phyloP scores from a whole-genome alignment of 2,113 vertebrate genomes.

The Chamaea fasciata region DNA sequence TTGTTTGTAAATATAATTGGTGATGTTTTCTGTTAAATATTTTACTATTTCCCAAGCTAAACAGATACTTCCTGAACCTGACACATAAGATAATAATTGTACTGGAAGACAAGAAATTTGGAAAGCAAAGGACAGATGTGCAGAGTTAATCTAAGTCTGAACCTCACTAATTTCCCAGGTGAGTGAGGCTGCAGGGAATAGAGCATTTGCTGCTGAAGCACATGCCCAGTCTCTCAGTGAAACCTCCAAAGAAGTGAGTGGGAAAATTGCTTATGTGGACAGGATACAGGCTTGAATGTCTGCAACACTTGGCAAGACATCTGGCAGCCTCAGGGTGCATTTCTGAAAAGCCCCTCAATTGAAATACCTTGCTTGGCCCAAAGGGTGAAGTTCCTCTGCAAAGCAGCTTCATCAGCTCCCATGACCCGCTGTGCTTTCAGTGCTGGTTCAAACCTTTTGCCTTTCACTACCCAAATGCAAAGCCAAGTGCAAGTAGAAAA shows the following conservation, averaged over 20 bases:
- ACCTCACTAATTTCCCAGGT: background rate
- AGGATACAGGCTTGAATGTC: background rate
- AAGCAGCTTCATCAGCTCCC: background rate
- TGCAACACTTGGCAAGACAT: background rate
- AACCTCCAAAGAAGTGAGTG: background rate
- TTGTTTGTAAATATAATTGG: background rate
- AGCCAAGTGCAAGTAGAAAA: background rate
- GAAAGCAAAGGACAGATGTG: background rate
- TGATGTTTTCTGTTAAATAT: background rate
- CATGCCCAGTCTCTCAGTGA: background rate
- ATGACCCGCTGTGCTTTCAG: background rate
- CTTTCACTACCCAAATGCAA: background rate
- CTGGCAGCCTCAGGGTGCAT: background rate
- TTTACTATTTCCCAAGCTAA: background rate
- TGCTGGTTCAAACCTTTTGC: background rate
- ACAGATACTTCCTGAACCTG: background rate
- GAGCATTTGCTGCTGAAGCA: background rate
- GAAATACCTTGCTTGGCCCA: background rate
- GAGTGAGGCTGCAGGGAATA: background rate
- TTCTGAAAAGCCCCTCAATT: background rate
- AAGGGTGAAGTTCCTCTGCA: background rate
- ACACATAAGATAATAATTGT: background rate
- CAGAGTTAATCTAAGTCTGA: background rate
- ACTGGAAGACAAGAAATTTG: background rate
- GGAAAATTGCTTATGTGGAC: background rate